Conservation (phyloP, 2,113 vertebrate genomes). For the Maccullochella peelii region DNA sequence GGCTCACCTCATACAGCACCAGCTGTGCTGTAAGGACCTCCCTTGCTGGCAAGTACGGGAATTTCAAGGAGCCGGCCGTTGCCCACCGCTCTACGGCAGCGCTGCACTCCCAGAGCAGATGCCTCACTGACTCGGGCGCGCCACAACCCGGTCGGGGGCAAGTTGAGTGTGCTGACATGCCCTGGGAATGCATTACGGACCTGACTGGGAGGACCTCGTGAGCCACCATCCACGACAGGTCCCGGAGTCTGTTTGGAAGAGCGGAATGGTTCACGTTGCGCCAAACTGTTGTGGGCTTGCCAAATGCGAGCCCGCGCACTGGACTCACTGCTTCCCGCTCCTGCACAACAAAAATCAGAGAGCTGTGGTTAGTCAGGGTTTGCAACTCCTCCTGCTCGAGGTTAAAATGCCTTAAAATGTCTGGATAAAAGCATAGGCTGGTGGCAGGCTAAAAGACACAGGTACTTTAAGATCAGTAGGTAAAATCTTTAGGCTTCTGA, state of each 20-base stretch:
- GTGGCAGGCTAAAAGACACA: too few relatives aligned
- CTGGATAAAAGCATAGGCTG: too few relatives aligned
- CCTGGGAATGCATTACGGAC: slow-evolving; percentile 22
- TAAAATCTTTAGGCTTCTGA: too few relatives aligned
- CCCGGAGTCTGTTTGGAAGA: slow-evolving; percentile 24
- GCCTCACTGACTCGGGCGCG: not conserved
- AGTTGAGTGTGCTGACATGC: not conserved
- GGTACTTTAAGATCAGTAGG: too few relatives aligned
- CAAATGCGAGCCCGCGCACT: not conserved
- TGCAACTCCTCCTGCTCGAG: too few relatives aligned
- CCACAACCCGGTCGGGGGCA: slow-evolving; percentile 29
- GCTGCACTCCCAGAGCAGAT: slow-evolving; percentile 1
- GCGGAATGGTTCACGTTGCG: slow-evolving; percentile 1
- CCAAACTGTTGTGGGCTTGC: slow-evolving; percentile 15
- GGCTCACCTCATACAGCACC: slow-evolving; percentile 14
- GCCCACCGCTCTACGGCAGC: slow-evolving; percentile 18
- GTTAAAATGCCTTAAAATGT: too few relatives aligned
- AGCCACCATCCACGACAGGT: slow-evolving; percentile 25
- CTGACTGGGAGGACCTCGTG: slow-evolving; percentile 4
- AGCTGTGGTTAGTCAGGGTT: not conserved
- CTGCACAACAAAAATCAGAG: slow-evolving; percentile 13
- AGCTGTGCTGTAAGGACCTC: slow-evolving; percentile 20
- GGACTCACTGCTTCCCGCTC: slow-evolving; percentile 5
- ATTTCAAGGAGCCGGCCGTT: not conserved
- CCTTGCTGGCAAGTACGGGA: slow-evolving; percentile 9